Evolutionary conservation across 2,113 vertebrate genomes (phyloP).

Genomic region (Misgurnus anguillicaudatus): DNA sequence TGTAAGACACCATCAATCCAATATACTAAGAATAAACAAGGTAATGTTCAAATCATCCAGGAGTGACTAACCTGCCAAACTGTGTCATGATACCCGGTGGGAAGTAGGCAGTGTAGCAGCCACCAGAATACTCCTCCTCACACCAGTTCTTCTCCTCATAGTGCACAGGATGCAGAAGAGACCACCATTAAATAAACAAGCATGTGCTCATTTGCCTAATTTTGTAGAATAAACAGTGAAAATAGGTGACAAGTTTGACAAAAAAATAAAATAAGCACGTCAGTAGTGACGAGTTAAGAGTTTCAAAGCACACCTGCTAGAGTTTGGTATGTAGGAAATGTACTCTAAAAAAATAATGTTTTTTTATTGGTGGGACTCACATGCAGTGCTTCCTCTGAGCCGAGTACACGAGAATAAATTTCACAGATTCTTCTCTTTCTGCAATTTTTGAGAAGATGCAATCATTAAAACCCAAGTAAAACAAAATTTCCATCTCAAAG

Average conservation of each 20-base stretch:
- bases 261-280: too few relatives aligned
- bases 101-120: slow-evolving; percentile 94
- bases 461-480: not conserved
- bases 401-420: slow-evolving; percentile 88
- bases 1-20: not conserved
- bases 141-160: slow-evolving; percentile 99
- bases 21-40: not conserved
- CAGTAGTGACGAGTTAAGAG: too few relatives aligned
- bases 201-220: not conserved
- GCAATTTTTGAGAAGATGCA: slow-evolving; percentile 32
- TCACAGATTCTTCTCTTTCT: slow-evolving; percentile 90
- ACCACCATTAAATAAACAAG: not conserved
- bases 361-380: slow-evolving; percentile 72
- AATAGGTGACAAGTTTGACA: too few relatives aligned
- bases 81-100: slow-evolving; percentile 95
- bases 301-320: too few relatives aligned
- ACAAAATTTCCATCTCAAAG: not conserved
- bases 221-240: not conserved
- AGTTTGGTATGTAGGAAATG: too few relatives aligned
- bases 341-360: too few relatives aligned
- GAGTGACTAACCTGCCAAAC: slow-evolving; percentile 83
- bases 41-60: not conserved
- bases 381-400: slow-evolving; percentile 86
- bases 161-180: slow-evolving; percentile 82
- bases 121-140: slow-evolving; percentile 95